Evolutionary conservation across 2,113 vertebrate species (phyloP).

Genomic region (Scatophagus argus): DNA sequence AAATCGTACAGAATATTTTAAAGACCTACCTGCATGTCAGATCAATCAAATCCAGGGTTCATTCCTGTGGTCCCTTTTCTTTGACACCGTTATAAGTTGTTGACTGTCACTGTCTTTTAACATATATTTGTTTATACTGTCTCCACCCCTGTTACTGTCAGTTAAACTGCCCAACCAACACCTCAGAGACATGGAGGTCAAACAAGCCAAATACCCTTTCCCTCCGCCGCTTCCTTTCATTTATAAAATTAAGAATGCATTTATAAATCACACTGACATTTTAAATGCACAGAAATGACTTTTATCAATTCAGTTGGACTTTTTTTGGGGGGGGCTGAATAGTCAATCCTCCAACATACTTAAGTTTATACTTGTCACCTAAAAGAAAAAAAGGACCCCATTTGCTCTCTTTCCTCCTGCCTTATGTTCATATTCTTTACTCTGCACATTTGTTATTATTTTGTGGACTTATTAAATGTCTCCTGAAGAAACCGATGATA

Average conservation of each 20-base stretch:
- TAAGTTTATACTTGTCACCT: constrained; percentile 44
- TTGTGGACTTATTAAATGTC: background rate
- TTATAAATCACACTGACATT: no score
- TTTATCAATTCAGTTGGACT: background rate
- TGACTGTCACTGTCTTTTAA: background rate
- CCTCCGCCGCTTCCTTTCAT: no score
- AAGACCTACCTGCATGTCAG: no score
- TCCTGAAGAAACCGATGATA: background rate
- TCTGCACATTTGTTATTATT: background rate
- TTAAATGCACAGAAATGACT: background rate
- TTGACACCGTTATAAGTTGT: background rate
- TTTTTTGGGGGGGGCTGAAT: background rate
- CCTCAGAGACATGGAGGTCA: no score
- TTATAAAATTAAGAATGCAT: no score
- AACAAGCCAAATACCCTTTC: no score
- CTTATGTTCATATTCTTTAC: background rate
- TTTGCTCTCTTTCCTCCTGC: background rate
- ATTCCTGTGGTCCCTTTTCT: no score
- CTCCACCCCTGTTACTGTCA: background rate
- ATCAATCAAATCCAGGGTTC: no score
- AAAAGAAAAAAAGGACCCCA: constrained; percentile 4
- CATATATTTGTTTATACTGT: background rate
- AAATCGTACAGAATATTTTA: no score
- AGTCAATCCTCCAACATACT: background rate
- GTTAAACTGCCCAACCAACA: no score